phyloP scores from a whole-genome alignment of 1,140 invertebrate genomes.

The Drosophila chauvacae region DNA sequence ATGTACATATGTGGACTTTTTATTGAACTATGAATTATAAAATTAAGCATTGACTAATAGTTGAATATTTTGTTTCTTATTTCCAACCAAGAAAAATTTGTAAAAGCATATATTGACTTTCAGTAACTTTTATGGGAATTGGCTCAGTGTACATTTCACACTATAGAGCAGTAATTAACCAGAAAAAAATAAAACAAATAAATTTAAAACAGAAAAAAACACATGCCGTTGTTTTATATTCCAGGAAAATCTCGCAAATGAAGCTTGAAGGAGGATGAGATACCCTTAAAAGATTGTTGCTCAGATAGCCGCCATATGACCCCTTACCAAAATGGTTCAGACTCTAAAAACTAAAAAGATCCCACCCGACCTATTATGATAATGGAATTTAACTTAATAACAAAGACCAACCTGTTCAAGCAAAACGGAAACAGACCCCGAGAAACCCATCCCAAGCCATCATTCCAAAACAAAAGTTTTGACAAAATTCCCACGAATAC shows the following conservation, averaged over 20 bases:
- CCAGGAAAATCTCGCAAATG: slow-evolving; percentile 48
- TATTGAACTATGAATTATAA: no score
- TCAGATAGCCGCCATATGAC: slow-evolving; percentile 15
- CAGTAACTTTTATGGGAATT: no score
- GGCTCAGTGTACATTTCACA: slow-evolving; percentile 8
- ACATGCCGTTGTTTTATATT: slow-evolving; percentile 45
- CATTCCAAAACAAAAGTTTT: slow-evolving; percentile 48
- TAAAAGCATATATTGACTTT: no score
- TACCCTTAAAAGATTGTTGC: slow-evolving; percentile 34
- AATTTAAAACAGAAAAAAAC: slow-evolving; percentile 26
- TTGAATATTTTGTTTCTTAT: neutral
- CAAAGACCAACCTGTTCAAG: slow-evolving; percentile 63
- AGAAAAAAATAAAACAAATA: slow-evolving; percentile 7
- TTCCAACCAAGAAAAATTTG: neutral
- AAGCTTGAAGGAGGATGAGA: slow-evolving; percentile 40
- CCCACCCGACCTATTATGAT: slow-evolving; percentile 48
- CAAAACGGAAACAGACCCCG: slow-evolving; percentile 38
- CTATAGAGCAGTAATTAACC: neutral
- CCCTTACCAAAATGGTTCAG: neutral
- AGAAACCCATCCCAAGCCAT: slow-evolving; percentile 35
- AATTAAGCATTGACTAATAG: no score
- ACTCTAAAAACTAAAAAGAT: slow-evolving; percentile 24
- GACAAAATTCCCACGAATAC: slow-evolving; percentile 56
- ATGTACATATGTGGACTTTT: no score
- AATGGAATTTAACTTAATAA: slow-evolving; percentile 50